Evolutionary conservation across 2,113 vertebrate genomes (phyloP), one percentile per base, ranked within the genome.

Genomic region (Daphoenositta chrysoptera): DNA sequence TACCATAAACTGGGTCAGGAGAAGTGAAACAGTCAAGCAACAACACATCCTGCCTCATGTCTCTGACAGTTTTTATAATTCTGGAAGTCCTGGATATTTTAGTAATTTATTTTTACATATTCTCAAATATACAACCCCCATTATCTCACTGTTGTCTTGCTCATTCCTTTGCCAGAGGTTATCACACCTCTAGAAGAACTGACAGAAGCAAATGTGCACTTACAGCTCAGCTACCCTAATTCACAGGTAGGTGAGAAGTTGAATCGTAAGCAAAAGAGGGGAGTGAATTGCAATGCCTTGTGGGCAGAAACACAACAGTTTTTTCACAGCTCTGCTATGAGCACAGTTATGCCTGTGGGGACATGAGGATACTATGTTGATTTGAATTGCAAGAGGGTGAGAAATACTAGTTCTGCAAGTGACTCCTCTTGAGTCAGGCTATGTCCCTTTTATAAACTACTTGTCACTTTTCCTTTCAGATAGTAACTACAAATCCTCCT

Each of bases 101-200:
- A 64, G 23, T 15, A 39, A 39, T 61, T 54, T 56, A 23, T n/a
- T 91, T 69, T 77, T 65, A 65, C 19, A 50, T 47, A 93, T 68
- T 68, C 35, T 37, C 27, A 63, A 66, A 73, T 39, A 56, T 4
- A 39, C 5, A 77, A 28, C 4, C 1, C 3, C 30, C 0, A 0
- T 50, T 79, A 54, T 58, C 35, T 61, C 44, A 7, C 22, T 57
- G 24, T 20, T 83, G n/a, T n/a, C 53, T 60, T 58, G 26, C 53
- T 68, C 35, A 35, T 60, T 17, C 27, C 26, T 83, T 80, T 83
- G 61, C 33, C 58, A 77, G 66, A 31, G 48, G 27, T 71, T 60
- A 68, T 42, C 57, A 71, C 27, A 64, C 4, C 45, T 65, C 21
- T 20, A 54, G 40, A 35, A 75, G 47, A 91, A 60, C 20, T 35